Base-by-base conservation (phyloP, 1,140 invertebrate species). In the Drosophila saltans region DNA sequence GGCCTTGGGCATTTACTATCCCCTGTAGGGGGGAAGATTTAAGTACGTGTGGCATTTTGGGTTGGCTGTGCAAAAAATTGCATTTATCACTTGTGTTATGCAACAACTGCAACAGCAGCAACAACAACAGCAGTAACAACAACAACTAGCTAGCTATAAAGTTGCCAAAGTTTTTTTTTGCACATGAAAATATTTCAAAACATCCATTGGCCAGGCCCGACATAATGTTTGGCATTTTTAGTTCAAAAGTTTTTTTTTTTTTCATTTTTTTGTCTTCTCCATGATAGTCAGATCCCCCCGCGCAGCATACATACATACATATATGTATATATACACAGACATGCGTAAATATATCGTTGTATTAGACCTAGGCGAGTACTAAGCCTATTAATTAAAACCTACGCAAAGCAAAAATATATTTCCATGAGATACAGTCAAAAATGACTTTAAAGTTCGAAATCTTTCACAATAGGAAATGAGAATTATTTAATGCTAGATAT, bases 71-170 rank as follows among this genome's bases (percentile, higher is more conserved):
- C 62, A 64, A 64, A 64, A 64, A 64, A 64, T 64, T 64, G 62
- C 62, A 64, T 43, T 55, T 64, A 48, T 43, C 62, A 64, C 62
- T 64, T 55, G 62, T 55, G 62, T 30, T 33, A 64, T 52, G 45
- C 45, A 26, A 48, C 45, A 48, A 48, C 41, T 43, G 41, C 41
- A 43, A n/a, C 43, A 43, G n/a, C 43, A 21, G 16, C 43, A 48
- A 48, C 41, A 43, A 43, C n/a, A 43, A 16, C n/a, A 43, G 4
- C n/a, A n/a, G 4, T 4, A 16, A 36, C 33, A 36, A 36, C 33
- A 30, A 30, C 28, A 30, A 4, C 28, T 16, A 30, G 28, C 28
- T 4, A 52, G n/a, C 62, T 52, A 33, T 36, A 55, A 64, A 52
- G 41, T 64, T 64, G n/a, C 45, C 62, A 40, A 48, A 55, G 45